Conservation (phyloP, 2,888 invertebrate genomes). For the Agonum fuliginosum region DNA sequence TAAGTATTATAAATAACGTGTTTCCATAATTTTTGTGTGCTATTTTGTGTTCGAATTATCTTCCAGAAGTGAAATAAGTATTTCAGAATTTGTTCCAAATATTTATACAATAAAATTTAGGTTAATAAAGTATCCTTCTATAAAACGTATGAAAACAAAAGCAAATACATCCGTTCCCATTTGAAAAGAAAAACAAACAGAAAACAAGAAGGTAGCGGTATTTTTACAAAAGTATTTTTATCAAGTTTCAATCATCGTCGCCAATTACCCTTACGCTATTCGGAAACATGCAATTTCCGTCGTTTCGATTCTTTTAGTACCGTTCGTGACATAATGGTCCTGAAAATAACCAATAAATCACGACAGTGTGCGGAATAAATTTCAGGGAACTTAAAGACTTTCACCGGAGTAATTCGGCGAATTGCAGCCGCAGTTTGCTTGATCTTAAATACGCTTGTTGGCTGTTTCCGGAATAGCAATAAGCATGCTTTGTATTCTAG, state of each 20-base stretch:
- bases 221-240: too few relatives aligned
- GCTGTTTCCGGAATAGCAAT: not conserved
- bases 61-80: too few relatives aligned
- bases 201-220: too few relatives aligned
- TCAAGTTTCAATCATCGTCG: slow-evolving; percentile 6
- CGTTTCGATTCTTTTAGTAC: slow-evolving; percentile 24
- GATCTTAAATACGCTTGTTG: not conserved
- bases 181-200: not conserved
- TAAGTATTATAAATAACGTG: too few relatives aligned
- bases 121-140: too few relatives aligned
- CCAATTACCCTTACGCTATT: slow-evolving; percentile 37
- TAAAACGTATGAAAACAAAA: too few relatives aligned
- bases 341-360: slow-evolving; percentile 36
- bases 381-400: slow-evolving; percentile 22
- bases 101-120: too few relatives aligned
- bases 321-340: slow-evolving; percentile 32
- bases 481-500: slow-evolving; percentile 22
- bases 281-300: slow-evolving; percentile 46
- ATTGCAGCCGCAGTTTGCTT: slow-evolving; percentile 1
- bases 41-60: too few relatives aligned
- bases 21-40: too few relatives aligned
- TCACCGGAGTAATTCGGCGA: not conserved
- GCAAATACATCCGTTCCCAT: too few relatives aligned
- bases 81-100: too few relatives aligned
- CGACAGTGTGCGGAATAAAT: not conserved